Evolutionary conservation across 1,140 invertebrate genomes (phyloP).

Genomic region (Aphelenchoides besseyi): DNA sequence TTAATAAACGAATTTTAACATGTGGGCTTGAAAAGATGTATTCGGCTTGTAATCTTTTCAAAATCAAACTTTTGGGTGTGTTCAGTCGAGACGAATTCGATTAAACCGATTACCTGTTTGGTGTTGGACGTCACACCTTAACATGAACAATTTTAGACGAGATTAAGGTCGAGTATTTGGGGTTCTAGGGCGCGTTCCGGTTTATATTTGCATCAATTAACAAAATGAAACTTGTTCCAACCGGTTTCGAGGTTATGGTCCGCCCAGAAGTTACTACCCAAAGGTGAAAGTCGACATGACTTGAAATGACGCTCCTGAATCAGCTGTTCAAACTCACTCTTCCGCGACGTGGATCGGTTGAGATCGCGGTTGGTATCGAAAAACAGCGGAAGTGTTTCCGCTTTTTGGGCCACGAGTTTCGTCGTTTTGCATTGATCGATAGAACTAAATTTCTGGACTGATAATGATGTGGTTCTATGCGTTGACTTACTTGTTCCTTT

Average conservation of each 20-base stretch:
- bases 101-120: too few relatives aligned
- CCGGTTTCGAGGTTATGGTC: neutral
- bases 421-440: neutral
- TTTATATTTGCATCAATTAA: neutral
- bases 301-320: neutral
- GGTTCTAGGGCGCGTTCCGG: neutral
- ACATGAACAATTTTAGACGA: too few relatives aligned
- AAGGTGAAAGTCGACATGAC: neutral
- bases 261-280: neutral
- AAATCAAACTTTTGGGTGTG: too few relatives aligned
- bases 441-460: neutral
- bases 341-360: neutral
- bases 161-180: neutral
- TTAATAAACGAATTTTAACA: neutral
- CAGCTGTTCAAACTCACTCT: neutral
- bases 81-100: too few relatives aligned
- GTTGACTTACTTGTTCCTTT: neutral
- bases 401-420: neutral
- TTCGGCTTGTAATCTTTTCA: too few relatives aligned
- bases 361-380: neutral
- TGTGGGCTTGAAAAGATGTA: neutral
- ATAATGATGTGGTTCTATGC: neutral
- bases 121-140: too few relatives aligned
- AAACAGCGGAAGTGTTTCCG: conserved; percentile 7
- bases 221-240: neutral